These are phyloP conservation scores for Matsumyia berberina DNA, from an alignment of 2,888 invertebrate species.

Conservation along the genomic window DNA sequence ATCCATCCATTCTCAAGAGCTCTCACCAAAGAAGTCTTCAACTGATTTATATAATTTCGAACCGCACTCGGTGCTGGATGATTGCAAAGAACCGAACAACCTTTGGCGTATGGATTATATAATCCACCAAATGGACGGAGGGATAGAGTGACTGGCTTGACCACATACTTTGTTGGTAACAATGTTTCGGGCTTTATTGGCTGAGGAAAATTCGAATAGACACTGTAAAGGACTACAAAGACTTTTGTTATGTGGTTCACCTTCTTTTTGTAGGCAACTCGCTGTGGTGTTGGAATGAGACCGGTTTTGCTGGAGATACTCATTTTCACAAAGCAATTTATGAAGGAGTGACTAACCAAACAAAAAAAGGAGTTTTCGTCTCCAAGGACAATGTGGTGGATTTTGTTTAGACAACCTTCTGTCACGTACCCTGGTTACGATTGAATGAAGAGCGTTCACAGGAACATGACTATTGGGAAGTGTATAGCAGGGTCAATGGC, in stretches of 20 bases:
- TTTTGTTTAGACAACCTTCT: slow-evolving; percentile 1
- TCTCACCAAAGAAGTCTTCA: slow-evolving; percentile 89
- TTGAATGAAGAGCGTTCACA: too few relatives aligned
- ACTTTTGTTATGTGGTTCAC: not conserved
- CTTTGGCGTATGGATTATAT: slow-evolving; percentile 92
- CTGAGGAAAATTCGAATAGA: slow-evolving; percentile 12
- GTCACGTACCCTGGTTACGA: not conserved
- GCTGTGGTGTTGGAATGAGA: slow-evolving; percentile 86
- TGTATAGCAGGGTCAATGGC: too few relatives aligned
- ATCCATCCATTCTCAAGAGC: too few relatives aligned
- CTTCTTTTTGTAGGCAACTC: slow-evolving; percentile 79
- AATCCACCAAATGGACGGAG: slow-evolving; percentile 92
- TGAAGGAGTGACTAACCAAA: not conserved
- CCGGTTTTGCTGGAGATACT: slow-evolving; percentile 88
- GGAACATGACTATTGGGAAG: too few relatives aligned
- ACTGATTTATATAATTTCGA: slow-evolving; percentile 89
- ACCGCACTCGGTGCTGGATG: slow-evolving; percentile 92
- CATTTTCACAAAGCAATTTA: slow-evolving; percentile 82
- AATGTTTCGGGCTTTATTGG: slow-evolving; percentile 76
- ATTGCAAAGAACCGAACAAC: slow-evolving; percentile 93
- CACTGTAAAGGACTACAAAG: not conserved
- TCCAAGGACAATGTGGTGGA: not conserved
- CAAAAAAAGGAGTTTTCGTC: not conserved
- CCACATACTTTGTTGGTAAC: slow-evolving; percentile 85
- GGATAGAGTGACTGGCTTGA: slow-evolving; percentile 89